These are phyloP conservation scores for Ciconia maguari DNA, from an alignment of 2,113 vertebrate genomes.

Conservation along the genomic window DNA sequence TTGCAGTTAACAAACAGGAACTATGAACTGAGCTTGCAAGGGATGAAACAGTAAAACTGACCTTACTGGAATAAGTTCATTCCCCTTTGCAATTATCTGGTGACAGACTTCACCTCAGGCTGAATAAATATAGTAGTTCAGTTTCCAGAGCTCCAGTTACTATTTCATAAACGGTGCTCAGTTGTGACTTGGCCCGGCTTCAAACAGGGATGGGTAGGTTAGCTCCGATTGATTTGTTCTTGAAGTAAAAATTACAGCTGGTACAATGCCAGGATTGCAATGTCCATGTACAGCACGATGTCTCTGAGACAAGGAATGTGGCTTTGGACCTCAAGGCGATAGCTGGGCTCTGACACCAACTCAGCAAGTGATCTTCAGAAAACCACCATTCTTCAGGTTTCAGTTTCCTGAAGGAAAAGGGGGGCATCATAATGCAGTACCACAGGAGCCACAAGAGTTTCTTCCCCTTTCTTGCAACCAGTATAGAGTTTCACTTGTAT, in stretches of 20 bases:
- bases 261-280: not conserved
- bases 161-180: slow-evolving; percentile 34
- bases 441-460: not conserved
- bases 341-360: not conserved
- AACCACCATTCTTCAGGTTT: not conserved
- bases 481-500: not conserved
- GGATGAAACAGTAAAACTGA: slow-evolving; percentile 17
- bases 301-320: not conserved
- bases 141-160: slow-evolving; percentile 31
- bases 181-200: slow-evolving; percentile 28
- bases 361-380: not conserved
- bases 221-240: not conserved
- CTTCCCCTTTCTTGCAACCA: not conserved
- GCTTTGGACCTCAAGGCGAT: not conserved
- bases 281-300: not conserved
- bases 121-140: slow-evolving; percentile 58
- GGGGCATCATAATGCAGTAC: not conserved
- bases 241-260: slow-evolving; percentile 30
- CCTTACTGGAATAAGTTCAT: slow-evolving; percentile 49
- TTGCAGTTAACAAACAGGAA: slow-evolving; percentile 39
- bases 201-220: slow-evolving; percentile 24
- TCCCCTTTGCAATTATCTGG: slow-evolving; percentile 54
- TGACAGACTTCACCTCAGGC: slow-evolving; percentile 51
- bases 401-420: not conserved
- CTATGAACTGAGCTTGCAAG: slow-evolving; percentile 21